phyloP scores from a whole-genome alignment of 2,888 invertebrate species.

The Melitaea athalia region DNA sequence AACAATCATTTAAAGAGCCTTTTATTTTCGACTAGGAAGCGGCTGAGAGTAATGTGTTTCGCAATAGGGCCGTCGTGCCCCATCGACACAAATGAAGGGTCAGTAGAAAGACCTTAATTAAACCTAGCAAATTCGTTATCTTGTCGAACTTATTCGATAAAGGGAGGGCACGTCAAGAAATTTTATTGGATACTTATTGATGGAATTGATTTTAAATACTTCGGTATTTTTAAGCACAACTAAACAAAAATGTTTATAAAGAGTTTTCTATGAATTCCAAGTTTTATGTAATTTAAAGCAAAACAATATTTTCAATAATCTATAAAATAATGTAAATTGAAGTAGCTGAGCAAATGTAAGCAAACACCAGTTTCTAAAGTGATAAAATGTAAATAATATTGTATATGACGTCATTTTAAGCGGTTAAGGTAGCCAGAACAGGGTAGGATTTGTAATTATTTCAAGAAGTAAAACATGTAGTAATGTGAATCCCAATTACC shows the following conservation, averaged over 20 bases:
- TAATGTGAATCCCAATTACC: too few species aligned
- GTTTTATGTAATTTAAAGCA: too few species aligned
- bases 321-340: too few species aligned
- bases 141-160: constrained; percentile 39
- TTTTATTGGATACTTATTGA: constrained; percentile 16
- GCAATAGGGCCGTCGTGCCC: constrained; percentile 70
- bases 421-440: background rate
- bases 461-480: too few species aligned
- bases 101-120: constrained; percentile 76
- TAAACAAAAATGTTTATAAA: background rate
- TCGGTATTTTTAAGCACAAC: background rate
- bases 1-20: constrained; percentile 44
- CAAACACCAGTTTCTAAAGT: too few species aligned
- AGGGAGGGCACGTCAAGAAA: constrained; percentile 21
- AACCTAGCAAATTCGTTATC: constrained; percentile 67
- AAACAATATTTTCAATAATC: too few species aligned
- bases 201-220: background rate
- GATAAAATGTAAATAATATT: background rate
- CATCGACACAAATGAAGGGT: constrained; percentile 77
- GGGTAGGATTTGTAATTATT: too few species aligned
- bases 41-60: constrained; percentile 67
- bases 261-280: too few species aligned
- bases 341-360: too few species aligned
- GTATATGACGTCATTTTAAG: background rate
- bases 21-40: constrained; percentile 55